Conservation (phyloP, 2,888 invertebrate genomes). For the Anoncus sp. region DNA sequence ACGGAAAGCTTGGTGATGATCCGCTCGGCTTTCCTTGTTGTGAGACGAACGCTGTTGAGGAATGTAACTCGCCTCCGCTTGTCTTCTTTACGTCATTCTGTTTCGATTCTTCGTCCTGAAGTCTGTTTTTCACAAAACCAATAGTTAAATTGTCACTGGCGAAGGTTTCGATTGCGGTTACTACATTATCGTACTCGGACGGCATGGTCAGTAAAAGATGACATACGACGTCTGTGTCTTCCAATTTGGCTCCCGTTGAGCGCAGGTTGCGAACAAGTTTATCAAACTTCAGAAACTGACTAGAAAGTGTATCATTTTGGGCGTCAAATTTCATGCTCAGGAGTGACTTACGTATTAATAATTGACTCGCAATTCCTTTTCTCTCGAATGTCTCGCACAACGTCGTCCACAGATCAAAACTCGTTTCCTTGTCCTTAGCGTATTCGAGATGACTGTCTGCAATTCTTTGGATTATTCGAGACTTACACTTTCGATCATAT, state of each 20-base stretch:
- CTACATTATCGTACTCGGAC: constrained; percentile 65
- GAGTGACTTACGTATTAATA: constrained; percentile 6
- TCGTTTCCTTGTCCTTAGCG: too few relatives aligned
- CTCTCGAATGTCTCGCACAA: constrained; percentile 9
- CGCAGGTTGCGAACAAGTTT: not conserved
- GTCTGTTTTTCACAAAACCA: constrained; percentile 67
- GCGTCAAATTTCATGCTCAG: not conserved
- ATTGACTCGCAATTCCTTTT: constrained; percentile 10
- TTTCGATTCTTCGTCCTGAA: constrained; percentile 67
- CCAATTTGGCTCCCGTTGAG: too few relatives aligned
- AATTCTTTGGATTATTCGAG: not conserved
- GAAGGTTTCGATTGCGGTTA: constrained; percentile 68
- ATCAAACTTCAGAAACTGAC: too few relatives aligned
- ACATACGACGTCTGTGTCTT: too few relatives aligned
- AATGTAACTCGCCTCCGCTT: not conserved
- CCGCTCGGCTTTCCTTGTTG: not conserved
- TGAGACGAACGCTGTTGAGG: constrained; percentile 26
- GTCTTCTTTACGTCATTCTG: constrained; percentile 23
- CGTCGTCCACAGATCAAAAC: not conserved
- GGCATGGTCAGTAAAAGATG: constrained; percentile 58
- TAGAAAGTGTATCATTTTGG: not conserved
- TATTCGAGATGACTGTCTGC: too few relatives aligned
- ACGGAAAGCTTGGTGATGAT: constrained; percentile 11
- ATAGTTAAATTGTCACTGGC: constrained; percentile 51
- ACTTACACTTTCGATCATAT: constrained; percentile 4